Base-by-base conservation (phyloP, 1,140 invertebrate species). In the Drosophila gunungcola region DNA sequence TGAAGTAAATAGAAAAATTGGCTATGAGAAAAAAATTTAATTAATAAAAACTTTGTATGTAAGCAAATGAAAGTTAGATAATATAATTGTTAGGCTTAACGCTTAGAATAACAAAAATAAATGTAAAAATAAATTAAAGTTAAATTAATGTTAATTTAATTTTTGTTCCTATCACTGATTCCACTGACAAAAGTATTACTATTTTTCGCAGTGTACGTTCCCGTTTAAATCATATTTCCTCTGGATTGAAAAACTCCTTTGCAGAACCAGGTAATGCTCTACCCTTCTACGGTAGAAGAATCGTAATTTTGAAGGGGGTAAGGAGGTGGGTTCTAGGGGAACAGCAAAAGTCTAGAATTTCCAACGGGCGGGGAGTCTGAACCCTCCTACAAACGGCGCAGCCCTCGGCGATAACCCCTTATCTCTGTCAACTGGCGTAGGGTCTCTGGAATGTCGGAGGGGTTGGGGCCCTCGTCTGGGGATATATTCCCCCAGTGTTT, bases 391-490 rank as follows among this genome's bases (percentile, higher is more conserved):
- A 45, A 51, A 16, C n/a, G n/a, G 10, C 5, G 46, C 13, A 32
- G 52, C 51, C 42, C 32, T 13, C 72, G 80, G 13, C 72, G 80
- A 84, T 85, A 84, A 80, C 83, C 81, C 63, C 81, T 84, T 84
- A 84, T 84, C 80, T 84, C 4, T 53, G 13, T 13, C 41, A 45
- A 48, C 52, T 54, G 51, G 41, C 51, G 9, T 46, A 65, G 65
- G 53, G 72, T 42, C 74, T 61, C 42, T 61, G 81, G 81, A 84
- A 84, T 84, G 58, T 53, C 21, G 6, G 16, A 27, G 45, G 63
- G 56, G 4, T 42, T 36, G 68, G 38, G 58, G 39, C 53, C 52
- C 52, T 53, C 42, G 4, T 39, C 56, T 53, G 48, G 49, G 32
- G 34, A 65, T 63, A 80, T 84, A 62, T 83, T 75, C 76, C 64